phyloP scores from a whole-genome alignment of 2,888 invertebrate species.

The Eilema sororculum region DNA sequence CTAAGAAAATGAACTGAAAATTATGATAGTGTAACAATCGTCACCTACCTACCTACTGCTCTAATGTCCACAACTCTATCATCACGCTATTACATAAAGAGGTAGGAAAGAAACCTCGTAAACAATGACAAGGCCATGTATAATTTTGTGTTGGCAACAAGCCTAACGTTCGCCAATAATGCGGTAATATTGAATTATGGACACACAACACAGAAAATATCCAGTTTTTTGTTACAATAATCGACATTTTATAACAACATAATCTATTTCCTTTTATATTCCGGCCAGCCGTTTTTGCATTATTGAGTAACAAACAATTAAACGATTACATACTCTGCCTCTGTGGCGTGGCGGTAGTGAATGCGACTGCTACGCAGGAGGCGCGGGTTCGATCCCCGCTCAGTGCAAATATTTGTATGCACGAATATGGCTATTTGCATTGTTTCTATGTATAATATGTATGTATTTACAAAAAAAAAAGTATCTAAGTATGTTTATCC shows the following conservation, averaged over 20 bases:
- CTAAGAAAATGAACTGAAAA: neutral
- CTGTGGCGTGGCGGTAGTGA: too few species aligned
- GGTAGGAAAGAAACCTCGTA: slow-evolving; percentile 10
- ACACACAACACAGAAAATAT: neutral
- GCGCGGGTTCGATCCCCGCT: too few species aligned
- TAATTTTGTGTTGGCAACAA: slow-evolving; percentile 18
- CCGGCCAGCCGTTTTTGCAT: neutral
- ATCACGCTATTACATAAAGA: slow-evolving; percentile 15
- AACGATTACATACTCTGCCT: too few species aligned
- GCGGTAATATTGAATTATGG: neutral
- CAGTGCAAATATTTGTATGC: too few species aligned
- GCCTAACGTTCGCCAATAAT: slow-evolving; percentile 1
- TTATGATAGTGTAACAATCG: neutral
- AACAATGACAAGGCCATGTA: slow-evolving; percentile 18
- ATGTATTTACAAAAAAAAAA: too few species aligned
- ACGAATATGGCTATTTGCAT: too few species aligned
- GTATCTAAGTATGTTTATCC: too few species aligned
- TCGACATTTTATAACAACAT: too few species aligned
- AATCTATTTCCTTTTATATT: neutral
- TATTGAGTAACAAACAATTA: neutral
- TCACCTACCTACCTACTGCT: neutral
- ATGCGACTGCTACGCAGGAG: too few species aligned
- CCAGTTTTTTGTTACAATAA: neutral
- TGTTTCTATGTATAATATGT: too few species aligned
- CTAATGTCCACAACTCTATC: slow-evolving; percentile 18